These are phyloP conservation scores for Rhyacichthys aspro DNA, from an alignment of 2,797 vertebrate species.

Conservation along the genomic window DNA sequence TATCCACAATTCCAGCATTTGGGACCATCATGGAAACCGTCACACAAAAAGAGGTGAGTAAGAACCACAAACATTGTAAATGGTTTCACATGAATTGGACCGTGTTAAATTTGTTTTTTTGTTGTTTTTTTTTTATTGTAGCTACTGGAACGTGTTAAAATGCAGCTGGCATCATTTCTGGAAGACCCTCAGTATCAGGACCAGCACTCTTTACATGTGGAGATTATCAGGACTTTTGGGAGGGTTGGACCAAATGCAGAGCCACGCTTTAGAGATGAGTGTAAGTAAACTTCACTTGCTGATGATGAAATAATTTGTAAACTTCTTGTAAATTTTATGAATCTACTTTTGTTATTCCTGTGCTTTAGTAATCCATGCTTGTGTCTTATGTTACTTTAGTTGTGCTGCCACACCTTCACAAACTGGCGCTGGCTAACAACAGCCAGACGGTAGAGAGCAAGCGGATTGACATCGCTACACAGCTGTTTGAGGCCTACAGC, in stretches of 20 bases:
- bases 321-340: too few relatives aligned
- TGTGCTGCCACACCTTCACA: conserved; percentile 97
- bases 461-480: conserved; percentile 93
- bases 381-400: too few relatives aligned
- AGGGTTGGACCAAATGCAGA: conserved; percentile 97
- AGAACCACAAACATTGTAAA: background rate
- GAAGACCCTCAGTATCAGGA: conserved; percentile 99
- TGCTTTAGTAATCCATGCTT: too few relatives aligned
- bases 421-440: conserved; percentile 94
- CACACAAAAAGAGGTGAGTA: conserved; percentile 94
- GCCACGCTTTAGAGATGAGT: conserved; percentile 97
- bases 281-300: conserved; percentile 74
- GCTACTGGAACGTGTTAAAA: conserved; percentile 98
- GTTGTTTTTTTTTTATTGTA: conserved; percentile 49
- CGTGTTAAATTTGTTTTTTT: background rate
- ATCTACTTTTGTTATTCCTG: background rate
- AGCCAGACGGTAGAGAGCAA: conserved; percentile 91
- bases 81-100: background rate
- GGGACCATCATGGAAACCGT: conserved; percentile 99
- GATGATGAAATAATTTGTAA: background rate
- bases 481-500: conserved; percentile 98
- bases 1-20: conserved; percentile 98
- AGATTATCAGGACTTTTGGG: conserved; percentile 97
- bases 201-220: conserved; percentile 96
- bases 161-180: conserved; percentile 97